These are phyloP conservation scores for Sanderia malayensis DNA, from an alignment of 30 jellyfish, hydroid and myxozoan genomes.

Conservation along the genomic window DNA sequence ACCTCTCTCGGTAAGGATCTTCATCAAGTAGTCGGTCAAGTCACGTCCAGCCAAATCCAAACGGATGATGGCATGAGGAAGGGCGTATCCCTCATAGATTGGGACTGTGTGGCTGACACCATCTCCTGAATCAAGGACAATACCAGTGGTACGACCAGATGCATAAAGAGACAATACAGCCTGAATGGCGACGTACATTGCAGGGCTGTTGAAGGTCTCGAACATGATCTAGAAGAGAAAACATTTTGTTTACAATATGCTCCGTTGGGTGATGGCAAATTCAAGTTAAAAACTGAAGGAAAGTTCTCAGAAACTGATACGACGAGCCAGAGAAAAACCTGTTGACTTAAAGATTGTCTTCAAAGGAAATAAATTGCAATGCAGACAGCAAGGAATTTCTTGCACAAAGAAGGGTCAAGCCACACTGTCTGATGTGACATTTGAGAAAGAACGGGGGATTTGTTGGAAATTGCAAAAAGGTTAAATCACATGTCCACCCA, in stretches of 20 bases:
- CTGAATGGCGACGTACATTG: constrained; percentile 99
- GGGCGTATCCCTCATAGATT: constrained; percentile 99
- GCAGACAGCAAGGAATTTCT: too few species aligned
- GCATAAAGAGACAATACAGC: constrained; percentile 99
- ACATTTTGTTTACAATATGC: neutral
- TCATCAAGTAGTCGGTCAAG: constrained; percentile 99
- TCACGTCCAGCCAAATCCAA: constrained; percentile 99
- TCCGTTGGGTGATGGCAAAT: too few species aligned
- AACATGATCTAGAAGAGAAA: constrained; percentile 68
- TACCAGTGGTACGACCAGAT: constrained; percentile 99
- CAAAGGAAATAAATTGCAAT: too few species aligned
- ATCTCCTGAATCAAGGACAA: constrained; percentile 99
- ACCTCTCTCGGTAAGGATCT: constrained; percentile 99
- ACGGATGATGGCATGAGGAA: constrained; percentile 99
- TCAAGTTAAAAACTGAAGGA: too few species aligned
- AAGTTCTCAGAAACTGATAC: too few species aligned
- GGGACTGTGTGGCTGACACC: constrained; percentile 99
- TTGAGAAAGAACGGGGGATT: too few species aligned
- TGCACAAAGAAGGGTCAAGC: too few species aligned
- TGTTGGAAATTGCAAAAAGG: too few species aligned
- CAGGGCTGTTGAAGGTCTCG: constrained; percentile 99
- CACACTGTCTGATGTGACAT: too few species aligned
- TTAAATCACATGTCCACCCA: too few species aligned
- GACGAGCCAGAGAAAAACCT: too few species aligned
- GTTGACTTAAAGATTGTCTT: too few species aligned